Evolutionary conservation across 2,113 vertebrate genomes (phyloP).

Genomic region (Todiramphus chloris): DNA sequence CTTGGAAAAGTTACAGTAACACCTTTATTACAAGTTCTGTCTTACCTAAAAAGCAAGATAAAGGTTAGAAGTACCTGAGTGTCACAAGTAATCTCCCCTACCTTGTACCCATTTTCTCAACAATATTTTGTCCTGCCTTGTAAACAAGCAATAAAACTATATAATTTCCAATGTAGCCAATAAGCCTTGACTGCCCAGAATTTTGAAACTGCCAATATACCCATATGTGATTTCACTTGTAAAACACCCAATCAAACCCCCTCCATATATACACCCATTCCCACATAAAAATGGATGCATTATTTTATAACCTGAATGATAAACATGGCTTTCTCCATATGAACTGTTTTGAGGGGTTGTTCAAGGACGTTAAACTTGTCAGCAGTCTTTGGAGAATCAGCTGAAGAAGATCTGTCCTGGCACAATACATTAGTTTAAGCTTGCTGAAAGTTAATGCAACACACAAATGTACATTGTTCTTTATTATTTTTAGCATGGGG

Average conservation of each 20-base stretch:
- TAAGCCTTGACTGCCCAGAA: not conserved
- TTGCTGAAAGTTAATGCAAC: conserved; percentile 1
- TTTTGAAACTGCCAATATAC: not conserved
- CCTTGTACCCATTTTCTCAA: not conserved
- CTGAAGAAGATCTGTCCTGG: not conserved
- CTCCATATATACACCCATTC: fast-evolving
- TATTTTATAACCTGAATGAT: not conserved
- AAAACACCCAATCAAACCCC: not conserved
- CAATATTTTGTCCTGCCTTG: not conserved
- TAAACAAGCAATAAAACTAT: not conserved
- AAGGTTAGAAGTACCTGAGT: not conserved
- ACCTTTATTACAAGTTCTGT: not conserved
- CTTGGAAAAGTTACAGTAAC: not conserved
- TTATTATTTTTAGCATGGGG: not conserved
- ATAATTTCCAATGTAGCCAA: not conserved
- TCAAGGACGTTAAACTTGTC: not conserved
- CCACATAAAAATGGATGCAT: not conserved
- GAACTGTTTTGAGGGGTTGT: not conserved
- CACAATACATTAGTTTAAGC: not conserved
- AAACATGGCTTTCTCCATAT: not conserved
- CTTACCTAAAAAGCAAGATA: not conserved
- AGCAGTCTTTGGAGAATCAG: not conserved
- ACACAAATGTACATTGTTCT: not conserved
- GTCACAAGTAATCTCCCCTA: not conserved
- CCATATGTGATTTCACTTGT: not conserved